Evolutionary conservation across 1,140 invertebrate species (phyloP).

Genomic region (Brachystomella parvula): DNA sequence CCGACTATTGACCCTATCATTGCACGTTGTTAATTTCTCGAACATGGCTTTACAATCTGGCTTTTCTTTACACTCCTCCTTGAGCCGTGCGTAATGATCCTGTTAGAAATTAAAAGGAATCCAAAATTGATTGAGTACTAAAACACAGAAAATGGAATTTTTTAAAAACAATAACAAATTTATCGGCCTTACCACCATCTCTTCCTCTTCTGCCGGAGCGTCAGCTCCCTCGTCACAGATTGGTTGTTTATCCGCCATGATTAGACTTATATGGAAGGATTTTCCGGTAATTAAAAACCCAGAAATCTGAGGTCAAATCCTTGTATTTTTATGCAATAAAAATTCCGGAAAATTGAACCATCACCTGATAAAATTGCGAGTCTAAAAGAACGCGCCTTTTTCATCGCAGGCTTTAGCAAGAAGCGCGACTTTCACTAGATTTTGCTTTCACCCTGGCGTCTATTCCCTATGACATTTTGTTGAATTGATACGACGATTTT

Average conservation of each 20-base stretch:
- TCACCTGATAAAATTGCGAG: neutral
- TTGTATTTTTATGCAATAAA: neutral
- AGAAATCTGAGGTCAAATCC: too few relatives aligned
- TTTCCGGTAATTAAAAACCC: too few relatives aligned
- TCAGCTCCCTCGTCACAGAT: conserved; percentile 16
- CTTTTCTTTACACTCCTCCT: conserved; percentile 57
- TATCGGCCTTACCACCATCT: conserved; percentile 23
- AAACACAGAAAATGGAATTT: neutral
- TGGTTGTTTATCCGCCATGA: neutral
- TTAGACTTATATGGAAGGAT: too few relatives aligned
- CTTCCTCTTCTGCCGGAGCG: conserved; percentile 20
- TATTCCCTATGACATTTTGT: too few relatives aligned
- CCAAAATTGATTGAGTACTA: neutral
- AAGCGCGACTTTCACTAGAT: neutral
- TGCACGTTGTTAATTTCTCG: conserved; percentile 69
- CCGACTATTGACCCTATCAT: conserved; percentile 70
- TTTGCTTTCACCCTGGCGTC: too few relatives aligned
- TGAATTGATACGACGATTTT: too few relatives aligned
- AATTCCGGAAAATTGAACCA: neutral
- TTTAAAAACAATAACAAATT: neutral
- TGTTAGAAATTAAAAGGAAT: neutral
- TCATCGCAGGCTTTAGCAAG: neutral
- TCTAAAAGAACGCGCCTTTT: too few relatives aligned
- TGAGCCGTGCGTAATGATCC: conserved; percentile 32
- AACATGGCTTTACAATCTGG: conserved; percentile 56